A percentile compares a stretch with the other conserved stretches of the same genome.
Conservation (phyloP, 2,888 invertebrate species). For the Bunonema sp. region DNA sequence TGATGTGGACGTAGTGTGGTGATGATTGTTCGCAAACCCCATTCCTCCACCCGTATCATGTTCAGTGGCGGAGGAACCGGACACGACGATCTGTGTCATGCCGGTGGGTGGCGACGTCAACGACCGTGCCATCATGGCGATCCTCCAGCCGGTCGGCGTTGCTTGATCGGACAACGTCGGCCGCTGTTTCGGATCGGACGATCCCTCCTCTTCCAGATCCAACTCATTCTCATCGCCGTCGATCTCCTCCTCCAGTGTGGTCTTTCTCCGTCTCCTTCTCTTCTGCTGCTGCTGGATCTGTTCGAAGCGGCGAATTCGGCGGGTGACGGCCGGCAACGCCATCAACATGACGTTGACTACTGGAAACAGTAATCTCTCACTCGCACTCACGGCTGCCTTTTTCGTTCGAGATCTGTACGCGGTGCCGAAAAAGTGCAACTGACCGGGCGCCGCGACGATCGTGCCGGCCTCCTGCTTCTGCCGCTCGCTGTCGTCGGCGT, state of each 20-base stretch:
- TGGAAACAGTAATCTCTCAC: conserved; percentile 7
- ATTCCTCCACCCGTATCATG: too few relatives aligned
- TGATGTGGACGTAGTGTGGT: too few relatives aligned
- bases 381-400: too few relatives aligned
- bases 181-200: background rate
- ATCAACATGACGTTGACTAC: conserved; percentile 43
- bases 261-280: too few relatives aligned
- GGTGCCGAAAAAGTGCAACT: background rate
- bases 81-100: too few relatives aligned
- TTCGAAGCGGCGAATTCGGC: conserved; percentile 33
- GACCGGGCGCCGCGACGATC: conserved; percentile 40
- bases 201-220: background rate
- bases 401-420: too few relatives aligned
- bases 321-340: conserved; percentile 37
- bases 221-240: conserved; percentile 1
- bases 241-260: background rate
- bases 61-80: too few relatives aligned
- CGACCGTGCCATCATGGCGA: background rate
- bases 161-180: conserved; percentile 1
- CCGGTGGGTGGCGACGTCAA: too few relatives aligned
- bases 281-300: too few relatives aligned
- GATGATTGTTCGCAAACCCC: too few relatives aligned
- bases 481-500: conserved; percentile 3
- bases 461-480: conserved; percentile 38
- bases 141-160: background rate